Conservation (phyloP, 2,113 vertebrate species). For the Uria lomvia region DNA sequence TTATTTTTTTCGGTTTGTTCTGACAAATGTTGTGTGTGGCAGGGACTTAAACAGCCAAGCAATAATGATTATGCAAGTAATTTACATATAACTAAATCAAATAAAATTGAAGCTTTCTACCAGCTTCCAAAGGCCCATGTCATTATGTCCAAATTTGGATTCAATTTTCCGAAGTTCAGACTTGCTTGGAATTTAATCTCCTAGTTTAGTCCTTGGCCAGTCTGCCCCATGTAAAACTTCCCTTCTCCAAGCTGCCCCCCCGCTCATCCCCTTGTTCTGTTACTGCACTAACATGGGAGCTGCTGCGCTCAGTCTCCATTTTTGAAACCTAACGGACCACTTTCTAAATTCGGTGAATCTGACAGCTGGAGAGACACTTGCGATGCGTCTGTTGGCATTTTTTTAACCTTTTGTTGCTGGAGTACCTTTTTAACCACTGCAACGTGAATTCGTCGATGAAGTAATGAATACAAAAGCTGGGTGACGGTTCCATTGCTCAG, state of each 20-base stretch:
- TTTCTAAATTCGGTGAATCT: background rate
- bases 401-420: background rate
- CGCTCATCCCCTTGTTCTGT: background rate
- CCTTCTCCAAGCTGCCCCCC: background rate
- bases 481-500: background rate
- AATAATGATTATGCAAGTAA: background rate
- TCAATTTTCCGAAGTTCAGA: background rate
- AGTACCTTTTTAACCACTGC: background rate
- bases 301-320: background rate
- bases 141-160: background rate
- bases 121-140: background rate
- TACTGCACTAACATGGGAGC: no score
- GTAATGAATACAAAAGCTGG: no score
- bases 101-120: background rate
- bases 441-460: rapidly evolving
- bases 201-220: background rate
- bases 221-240: background rate
- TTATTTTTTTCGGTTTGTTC: background rate
- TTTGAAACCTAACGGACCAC: background rate
- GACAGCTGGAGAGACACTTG: background rate
- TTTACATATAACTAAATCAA: background rate
- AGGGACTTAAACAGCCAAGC: background rate
- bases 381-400: background rate
- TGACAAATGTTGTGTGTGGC: background rate
- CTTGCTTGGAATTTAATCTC: background rate